Evolutionary conservation across 2,797 vertebrate genomes (phyloP).

Genomic region (Borostomias antarcticus): DNA sequence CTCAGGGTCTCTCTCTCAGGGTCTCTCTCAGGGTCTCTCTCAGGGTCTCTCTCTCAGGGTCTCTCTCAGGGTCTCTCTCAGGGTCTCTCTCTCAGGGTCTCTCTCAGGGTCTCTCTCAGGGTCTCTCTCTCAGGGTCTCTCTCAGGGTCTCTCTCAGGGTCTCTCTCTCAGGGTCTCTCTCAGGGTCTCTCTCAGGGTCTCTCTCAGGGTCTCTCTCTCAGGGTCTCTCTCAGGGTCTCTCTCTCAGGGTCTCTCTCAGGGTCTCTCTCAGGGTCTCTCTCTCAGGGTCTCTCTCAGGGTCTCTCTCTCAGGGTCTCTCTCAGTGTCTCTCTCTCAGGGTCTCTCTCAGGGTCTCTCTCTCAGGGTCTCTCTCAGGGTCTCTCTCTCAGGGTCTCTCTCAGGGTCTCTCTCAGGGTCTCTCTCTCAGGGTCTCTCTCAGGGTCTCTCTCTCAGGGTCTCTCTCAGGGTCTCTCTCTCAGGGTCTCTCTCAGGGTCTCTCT

Average conservation of each 20-base stretch:
- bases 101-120: conserved; percentile 12
- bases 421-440: too few relatives aligned
- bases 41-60: conserved; percentile 25
- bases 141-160: too few relatives aligned
- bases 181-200: too few relatives aligned
- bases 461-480: too few relatives aligned
- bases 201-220: conserved; percentile 17
- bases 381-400: conserved; percentile 21
- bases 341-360: conserved; percentile 20
- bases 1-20: conserved; percentile 25
- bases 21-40: conserved; percentile 13
- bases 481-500: conserved; percentile 18
- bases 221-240: conserved; percentile 19
- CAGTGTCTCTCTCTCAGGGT: conserved; percentile 16
- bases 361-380: conserved; percentile 17
- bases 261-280: too few relatives aligned
- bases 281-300: too few relatives aligned
- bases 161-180: conserved; percentile 18
- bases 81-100: conserved; percentile 23
- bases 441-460: conserved; percentile 22
- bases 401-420: too few relatives aligned
- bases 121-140: conserved; percentile 22
- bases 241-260: conserved; percentile 20
- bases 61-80: conserved; percentile 10
- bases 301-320: conserved; percentile 22